Percentiles rank a stretch among this genome's conserved stretches.
Conservation (phyloP, 2,888 invertebrate genomes). For the Pilophorus perplexus region DNA sequence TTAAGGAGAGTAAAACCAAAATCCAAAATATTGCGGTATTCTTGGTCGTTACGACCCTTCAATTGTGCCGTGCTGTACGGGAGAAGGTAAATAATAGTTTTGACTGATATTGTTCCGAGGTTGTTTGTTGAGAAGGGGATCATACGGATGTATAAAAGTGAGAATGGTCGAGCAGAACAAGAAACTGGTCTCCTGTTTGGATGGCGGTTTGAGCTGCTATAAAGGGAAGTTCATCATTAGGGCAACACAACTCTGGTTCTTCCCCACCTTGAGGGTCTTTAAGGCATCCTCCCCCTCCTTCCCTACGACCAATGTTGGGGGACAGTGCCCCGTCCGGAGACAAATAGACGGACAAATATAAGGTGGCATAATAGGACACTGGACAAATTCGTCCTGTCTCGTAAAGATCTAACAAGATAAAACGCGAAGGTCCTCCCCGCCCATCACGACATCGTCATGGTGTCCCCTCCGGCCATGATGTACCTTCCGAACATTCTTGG, state of each 20-base stretch:
- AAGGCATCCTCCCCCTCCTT: background rate
- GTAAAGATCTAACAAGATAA: conserved; percentile 28
- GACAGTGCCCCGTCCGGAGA: too few species aligned
- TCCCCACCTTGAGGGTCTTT: background rate
- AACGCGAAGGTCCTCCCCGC: background rate
- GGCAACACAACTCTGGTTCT: background rate
- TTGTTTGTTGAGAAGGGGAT: too few species aligned
- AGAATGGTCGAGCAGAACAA: too few species aligned
- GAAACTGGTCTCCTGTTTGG: conserved; percentile 1
- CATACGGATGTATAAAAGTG: too few species aligned
- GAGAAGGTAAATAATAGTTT: too few species aligned
- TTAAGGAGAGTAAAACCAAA: too few species aligned
- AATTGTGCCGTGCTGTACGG: too few species aligned
- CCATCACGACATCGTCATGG: too few species aligned
- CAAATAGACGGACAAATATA: conserved; percentile 36
- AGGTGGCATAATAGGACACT: conserved; percentile 37
- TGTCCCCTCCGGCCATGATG: background rate
- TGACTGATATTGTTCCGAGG: too few species aligned
- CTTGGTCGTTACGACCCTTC: too few species aligned
- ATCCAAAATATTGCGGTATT: too few species aligned
- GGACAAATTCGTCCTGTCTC: conserved; percentile 37
- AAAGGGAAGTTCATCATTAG: conserved; percentile 20
- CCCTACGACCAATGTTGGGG: background rate
- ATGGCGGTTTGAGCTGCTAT: conserved; percentile 10
- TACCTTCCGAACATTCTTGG: conserved; percentile 12